Evolutionary conservation across 2,888 invertebrate species (phyloP).

Genomic region (Hypselothyrea guttata): DNA sequence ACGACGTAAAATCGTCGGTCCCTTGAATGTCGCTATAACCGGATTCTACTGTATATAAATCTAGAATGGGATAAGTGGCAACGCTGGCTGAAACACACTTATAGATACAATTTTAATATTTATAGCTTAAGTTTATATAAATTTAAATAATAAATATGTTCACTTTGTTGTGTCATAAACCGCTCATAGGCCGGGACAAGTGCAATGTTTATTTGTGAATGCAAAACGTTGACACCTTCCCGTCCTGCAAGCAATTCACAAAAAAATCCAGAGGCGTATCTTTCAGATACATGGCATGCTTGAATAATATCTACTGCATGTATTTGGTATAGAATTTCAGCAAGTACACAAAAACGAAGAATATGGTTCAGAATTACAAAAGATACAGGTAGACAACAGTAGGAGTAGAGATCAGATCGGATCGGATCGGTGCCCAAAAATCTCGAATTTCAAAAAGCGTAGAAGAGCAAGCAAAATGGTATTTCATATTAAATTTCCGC

Average conservation of each 20-base stretch:
- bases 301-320: not conserved
- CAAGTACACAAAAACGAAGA: conserved; percentile 35
- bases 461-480: conserved; percentile 22
- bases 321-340: conserved; percentile 50
- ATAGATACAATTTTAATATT: too few relatives aligned
- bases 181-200: conserved; percentile 87
- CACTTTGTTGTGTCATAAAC: conserved; percentile 40
- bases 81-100: too few relatives aligned
- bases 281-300: not conserved
- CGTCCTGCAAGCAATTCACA: conserved; percentile 79
- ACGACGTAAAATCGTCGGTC: too few relatives aligned
- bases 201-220: conserved; percentile 84
- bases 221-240: conserved; percentile 82
- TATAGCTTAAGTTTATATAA: too few relatives aligned
- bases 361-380: conserved; percentile 16
- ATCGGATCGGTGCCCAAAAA: conserved; percentile 52
- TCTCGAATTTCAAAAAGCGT: conserved; percentile 65
- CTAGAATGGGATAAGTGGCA: too few relatives aligned
- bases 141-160: not conserved
- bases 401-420: conserved; percentile 11
- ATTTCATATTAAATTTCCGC: conserved; percentile 80
- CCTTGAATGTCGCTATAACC: too few relatives aligned
- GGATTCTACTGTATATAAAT: too few relatives aligned
- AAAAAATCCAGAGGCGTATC: too few relatives aligned
- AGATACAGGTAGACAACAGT: conserved; percentile 39